phyloP scores from a whole-genome alignment of 2,797 vertebrate species.

The Anguilla anguilla region DNA sequence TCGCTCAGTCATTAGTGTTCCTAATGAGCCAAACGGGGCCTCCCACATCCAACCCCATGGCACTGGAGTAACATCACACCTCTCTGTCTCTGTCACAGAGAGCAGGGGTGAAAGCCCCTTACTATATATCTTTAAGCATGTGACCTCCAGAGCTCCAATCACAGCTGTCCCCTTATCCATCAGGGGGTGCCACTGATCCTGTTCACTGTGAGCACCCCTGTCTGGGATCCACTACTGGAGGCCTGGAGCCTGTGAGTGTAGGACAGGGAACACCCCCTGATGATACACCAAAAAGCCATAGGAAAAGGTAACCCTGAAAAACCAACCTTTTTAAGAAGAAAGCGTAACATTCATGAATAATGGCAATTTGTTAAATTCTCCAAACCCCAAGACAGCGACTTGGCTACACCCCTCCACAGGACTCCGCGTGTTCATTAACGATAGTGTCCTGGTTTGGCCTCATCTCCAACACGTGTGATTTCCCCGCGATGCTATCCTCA shows the following conservation, averaged over 20 bases:
- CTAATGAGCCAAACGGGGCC: too few species aligned
- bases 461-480: too few species aligned
- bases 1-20: too few species aligned
- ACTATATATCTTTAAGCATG: not conserved
- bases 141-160: conserved; percentile 8
- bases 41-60: too few species aligned
- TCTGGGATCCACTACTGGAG: not conserved
- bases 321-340: not conserved
- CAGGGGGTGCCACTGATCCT: not conserved
- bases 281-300: too few species aligned
- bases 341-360: not conserved
- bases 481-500: too few species aligned
- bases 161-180: not conserved
- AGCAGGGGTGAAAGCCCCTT: not conserved
- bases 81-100: not conserved
- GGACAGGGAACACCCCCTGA: not conserved
- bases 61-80: too few species aligned
- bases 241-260: not conserved
- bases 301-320: not conserved
- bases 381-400: not conserved
- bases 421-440: too few species aligned
- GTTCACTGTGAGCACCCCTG: not conserved
- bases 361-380: not conserved
- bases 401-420: not conserved
- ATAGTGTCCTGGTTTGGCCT: too few species aligned